Conservation (phyloP, 2,113 vertebrate species). For the Syngnathus scovelli region DNA sequence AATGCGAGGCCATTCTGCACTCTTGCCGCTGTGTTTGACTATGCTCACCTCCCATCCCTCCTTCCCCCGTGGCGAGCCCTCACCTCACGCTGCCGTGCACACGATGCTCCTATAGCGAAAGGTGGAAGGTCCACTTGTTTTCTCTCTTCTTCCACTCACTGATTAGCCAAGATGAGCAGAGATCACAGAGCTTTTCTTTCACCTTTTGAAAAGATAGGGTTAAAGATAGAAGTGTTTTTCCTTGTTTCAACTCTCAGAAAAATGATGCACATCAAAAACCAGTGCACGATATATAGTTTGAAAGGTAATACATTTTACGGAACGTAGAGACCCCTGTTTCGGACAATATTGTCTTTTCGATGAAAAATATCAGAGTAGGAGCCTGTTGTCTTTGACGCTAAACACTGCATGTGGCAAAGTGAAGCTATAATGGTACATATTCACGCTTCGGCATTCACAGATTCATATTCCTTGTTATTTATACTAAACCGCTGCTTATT, state of each 20-base stretch:
- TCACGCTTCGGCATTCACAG: too few relatives aligned
- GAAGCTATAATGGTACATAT: too few relatives aligned
- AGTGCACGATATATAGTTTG: neutral
- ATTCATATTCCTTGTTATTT: too few relatives aligned
- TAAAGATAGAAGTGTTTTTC: constrained; percentile 26
- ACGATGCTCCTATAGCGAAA: constrained; percentile 50
- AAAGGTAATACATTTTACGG: too few relatives aligned
- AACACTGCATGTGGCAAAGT: too few relatives aligned
- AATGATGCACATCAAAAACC: neutral
- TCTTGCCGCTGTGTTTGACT: constrained; percentile 2
- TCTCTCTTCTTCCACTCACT: constrained; percentile 35
- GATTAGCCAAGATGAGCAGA: constrained; percentile 22
- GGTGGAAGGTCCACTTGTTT: constrained; percentile 52
- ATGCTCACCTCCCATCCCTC: constrained; percentile 16
- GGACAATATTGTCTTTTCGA: too few relatives aligned
- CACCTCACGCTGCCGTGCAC: constrained; percentile 26
- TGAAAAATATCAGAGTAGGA: too few relatives aligned
- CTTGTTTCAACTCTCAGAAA: neutral
- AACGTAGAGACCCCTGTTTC: too few relatives aligned
- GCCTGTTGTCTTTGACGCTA: too few relatives aligned
- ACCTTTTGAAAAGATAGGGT: constrained; percentile 24
- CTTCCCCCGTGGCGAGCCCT: constrained; percentile 42
- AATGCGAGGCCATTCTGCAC: constrained; percentile 5
- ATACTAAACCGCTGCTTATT: too few relatives aligned
- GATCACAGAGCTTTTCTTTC: constrained; percentile 41